A percentile compares a stretch with the other conserved stretches of the same genome.
Conservation (phyloP, 1,140 invertebrate genomes). For the Drosophila varians region DNA sequence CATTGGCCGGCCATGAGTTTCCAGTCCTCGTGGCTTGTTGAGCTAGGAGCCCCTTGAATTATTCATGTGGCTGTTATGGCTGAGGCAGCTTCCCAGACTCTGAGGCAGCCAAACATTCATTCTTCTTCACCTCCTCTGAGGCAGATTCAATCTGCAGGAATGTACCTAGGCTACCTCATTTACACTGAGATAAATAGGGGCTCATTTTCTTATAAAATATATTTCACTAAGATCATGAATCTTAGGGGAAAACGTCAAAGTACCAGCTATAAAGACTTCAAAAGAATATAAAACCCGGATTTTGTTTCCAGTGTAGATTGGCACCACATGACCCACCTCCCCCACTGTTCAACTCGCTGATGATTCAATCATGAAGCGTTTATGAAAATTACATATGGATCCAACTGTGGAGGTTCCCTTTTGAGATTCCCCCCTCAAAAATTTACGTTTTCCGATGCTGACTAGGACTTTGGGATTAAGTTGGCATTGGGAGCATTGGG, state of each 20-base stretch:
- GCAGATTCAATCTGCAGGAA: background rate
- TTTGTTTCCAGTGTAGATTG: background rate
- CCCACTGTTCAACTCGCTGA: constrained; percentile 33
- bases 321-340: background rate
- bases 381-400: constrained; percentile 54
- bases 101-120: constrained; percentile 5
- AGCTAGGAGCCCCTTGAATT: constrained; percentile 43
- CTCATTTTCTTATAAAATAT: background rate
- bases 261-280: no score
- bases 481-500: constrained; percentile 17
- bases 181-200: background rate
- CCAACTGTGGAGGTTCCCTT: constrained; percentile 17
- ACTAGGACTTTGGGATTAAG: constrained; percentile 14
- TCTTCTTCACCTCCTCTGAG: background rate
- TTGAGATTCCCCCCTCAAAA: background rate
- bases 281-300: no score
- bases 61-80: constrained; percentile 52
- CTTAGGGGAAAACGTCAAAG: no score
- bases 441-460: background rate
- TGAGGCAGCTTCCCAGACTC: constrained; percentile 17
- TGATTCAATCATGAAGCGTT: constrained; percentile 57
- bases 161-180: background rate
- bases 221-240: background rate
- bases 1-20: background rate
- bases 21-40: constrained; percentile 28